Percentiles rank a stretch among this genome's conserved stretches.
phyloP scores from a whole-genome alignment of 1,140 invertebrate species.

The Cydia strobilella region DNA sequence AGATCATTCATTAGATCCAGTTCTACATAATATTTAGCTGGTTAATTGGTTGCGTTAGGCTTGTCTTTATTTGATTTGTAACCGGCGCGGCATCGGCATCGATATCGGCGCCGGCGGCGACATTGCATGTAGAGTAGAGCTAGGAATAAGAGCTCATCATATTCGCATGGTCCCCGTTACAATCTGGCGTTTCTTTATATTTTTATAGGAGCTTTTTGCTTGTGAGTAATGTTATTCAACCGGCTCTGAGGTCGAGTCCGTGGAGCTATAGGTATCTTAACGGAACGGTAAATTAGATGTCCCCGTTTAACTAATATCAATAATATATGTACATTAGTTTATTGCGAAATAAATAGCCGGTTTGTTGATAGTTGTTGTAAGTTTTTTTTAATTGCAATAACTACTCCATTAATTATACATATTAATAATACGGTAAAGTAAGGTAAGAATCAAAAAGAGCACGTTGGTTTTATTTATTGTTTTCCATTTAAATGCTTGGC shows the following conservation, averaged over 20 bases:
- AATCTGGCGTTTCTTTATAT: constrained; percentile 8
- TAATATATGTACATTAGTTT: background rate
- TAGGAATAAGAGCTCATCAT: background rate
- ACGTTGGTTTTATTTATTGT: no score
- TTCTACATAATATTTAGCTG: background rate
- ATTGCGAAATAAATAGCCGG: background rate
- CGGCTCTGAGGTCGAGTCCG: background rate
- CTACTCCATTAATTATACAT: background rate
- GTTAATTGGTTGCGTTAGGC: background rate
- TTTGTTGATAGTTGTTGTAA: background rate
- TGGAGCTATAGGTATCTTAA: background rate
- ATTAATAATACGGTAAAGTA: background rate
- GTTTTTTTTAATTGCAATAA: background rate
- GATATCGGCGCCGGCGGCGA: background rate
- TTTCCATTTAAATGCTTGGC: no score
- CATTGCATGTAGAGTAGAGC: background rate
- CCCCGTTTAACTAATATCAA: background rate
- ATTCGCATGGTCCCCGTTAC: constrained; percentile 5
- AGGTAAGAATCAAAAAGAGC: no score
- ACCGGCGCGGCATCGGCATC: background rate
- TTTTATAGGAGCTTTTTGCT: background rate
- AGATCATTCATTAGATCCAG: constrained; percentile 34
- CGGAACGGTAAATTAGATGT: constrained; percentile 7
- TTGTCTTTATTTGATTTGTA: background rate
- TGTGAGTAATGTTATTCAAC: background rate